Base-by-base conservation (phyloP, 2,797 vertebrate species). In the Trachops cirrhosus region DNA sequence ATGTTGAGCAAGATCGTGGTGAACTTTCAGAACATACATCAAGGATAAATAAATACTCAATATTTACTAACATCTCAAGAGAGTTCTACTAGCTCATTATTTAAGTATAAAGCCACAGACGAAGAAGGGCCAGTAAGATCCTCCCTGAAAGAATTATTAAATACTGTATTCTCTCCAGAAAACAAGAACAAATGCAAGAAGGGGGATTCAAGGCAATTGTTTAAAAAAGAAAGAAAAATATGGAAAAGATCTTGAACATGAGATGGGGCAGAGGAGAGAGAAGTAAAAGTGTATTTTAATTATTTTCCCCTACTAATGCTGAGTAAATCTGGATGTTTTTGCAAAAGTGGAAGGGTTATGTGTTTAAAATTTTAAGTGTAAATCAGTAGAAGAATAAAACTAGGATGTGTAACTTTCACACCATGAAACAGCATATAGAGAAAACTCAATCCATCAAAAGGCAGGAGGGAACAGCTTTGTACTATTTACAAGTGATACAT, bases 101-200 rank as follows among this genome's bases (percentile, higher is more conserved):
- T 75, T 73, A 86, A 50, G 8, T 82, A 22, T 88, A 83, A 82
- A 57, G 29, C 46, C 48, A 68, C 48, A 67, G n/a, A 54, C 70
- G 62, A n/a, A 39, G 18, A 70, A n/a, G 37, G 32, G 52, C 24
- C 24, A 64, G 11, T 39, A 93, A 86, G 46, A 79, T 64, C 19
- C 16, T 71, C 9, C 24, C 21, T 84, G 78, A 77, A 73, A 41
- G 59, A 83, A 48, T 84, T 91, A 70, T 52, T 94, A 73, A 83
- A 54, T 67, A 48, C 21, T 26, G 3, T 73, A 41, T 3, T 88
- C 9, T 93, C 2, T 80, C 15, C 32, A 70, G 22, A 39, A 91
- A 94, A 12, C 39, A 82, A 91, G 78, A 62, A 87, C 52, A 86
- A 77, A 80, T 70, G 24, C 34, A 93, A 52, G 50, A 82, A 93